These are phyloP conservation scores for Rhopilema esculentum DNA, from an alignment of 30 jellyfish, hydroid and myxozoan genomes.

Conservation along the genomic window DNA sequence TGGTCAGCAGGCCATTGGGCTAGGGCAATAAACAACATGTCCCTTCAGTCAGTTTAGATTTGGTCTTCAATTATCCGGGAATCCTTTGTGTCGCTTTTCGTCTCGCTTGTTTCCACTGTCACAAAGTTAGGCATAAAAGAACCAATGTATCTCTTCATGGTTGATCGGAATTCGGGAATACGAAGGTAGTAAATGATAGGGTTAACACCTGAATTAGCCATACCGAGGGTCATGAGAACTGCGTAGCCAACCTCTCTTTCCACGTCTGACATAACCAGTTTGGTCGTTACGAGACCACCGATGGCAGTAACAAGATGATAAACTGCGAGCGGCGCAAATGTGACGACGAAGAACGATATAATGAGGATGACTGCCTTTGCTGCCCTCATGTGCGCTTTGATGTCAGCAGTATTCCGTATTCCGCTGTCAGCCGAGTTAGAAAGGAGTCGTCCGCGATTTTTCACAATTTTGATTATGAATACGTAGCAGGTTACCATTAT, in stretches of 20 bases:
- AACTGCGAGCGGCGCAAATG: slow-evolving; percentile 20
- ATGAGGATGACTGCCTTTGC: slow-evolving; percentile 34
- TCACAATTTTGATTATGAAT: slow-evolving; percentile 41
- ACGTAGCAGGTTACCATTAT: slow-evolving; percentile 61
- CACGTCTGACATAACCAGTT: neutral
- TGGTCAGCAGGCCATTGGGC: no score
- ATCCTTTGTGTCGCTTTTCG: neutral
- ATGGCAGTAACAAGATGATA: neutral
- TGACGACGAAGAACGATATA: slow-evolving; percentile 4
- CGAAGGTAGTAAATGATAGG: slow-evolving; percentile 39
- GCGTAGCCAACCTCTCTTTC: slow-evolving; percentile 19
- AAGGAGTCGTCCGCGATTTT: slow-evolving; percentile 2
- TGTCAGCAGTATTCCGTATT: neutral
- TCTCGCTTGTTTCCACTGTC: neutral
- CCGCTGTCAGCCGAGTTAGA: neutral
- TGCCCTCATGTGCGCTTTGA: slow-evolving; percentile 35
- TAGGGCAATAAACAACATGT: no score
- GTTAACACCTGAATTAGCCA: slow-evolving; percentile 26
- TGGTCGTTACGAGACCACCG: neutral
- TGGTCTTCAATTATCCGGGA: neutral
- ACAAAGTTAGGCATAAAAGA: neutral
- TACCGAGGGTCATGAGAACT: slow-evolving; percentile 11
- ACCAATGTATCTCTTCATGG: neutral
- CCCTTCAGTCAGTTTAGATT: no score
- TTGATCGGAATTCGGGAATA: slow-evolving; percentile 21